A percentile compares a stretch with the other conserved stretches of the same genome.
Evolutionary conservation across 2,888 invertebrate species (phyloP).

Genomic region (Psococerastis gibbosa): DNA sequence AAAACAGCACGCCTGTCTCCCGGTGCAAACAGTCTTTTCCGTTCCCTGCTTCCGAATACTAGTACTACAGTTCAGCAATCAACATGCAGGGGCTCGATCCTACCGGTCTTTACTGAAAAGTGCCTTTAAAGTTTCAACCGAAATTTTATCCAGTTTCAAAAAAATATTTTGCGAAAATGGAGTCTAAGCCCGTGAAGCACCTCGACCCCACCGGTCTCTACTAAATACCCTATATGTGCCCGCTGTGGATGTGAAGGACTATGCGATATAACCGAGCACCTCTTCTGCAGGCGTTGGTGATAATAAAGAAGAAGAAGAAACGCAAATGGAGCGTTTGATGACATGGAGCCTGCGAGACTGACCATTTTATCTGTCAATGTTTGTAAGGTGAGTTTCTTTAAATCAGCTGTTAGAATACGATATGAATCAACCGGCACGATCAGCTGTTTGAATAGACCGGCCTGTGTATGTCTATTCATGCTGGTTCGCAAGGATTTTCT

Average conservation of each 20-base stretch:
- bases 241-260: background rate
- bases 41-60: background rate
- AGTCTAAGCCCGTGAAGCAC: background rate
- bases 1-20: background rate
- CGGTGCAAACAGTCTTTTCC: background rate
- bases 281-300: background rate
- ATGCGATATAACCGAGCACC: background rate
- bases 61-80: background rate
- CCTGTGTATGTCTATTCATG: too few species aligned
- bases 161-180: background rate
- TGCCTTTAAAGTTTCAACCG: background rate
- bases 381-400: too few species aligned
- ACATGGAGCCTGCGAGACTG: background rate
- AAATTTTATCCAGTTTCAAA: background rate
- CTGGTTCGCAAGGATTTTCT: too few species aligned
- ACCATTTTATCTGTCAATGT: background rate
- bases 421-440: too few species aligned
- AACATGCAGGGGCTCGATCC: background rate
- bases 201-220: background rate
- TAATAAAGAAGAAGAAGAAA: background rate
- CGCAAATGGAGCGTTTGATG: background rate
- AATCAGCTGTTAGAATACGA: too few species aligned
- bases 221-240: background rate
- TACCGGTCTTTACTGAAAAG: background rate
- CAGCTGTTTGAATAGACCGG: too few species aligned